Evolutionary conservation across 2,888 invertebrate species (phyloP), one percentile per base, ranked within the genome.

Genomic region (Drosophila imparisetae): DNA sequence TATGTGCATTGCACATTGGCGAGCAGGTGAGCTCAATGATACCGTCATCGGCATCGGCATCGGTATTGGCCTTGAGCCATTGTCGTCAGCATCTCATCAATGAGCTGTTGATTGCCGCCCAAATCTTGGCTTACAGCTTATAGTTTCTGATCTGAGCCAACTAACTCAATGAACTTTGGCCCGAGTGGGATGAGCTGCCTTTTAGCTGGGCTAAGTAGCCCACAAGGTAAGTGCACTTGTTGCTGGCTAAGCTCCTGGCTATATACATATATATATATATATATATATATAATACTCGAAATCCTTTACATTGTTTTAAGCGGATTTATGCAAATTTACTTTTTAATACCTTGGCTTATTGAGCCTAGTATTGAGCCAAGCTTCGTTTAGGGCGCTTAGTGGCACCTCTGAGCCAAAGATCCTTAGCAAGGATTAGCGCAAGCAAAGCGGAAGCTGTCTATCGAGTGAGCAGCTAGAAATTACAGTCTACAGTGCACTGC

Each of bases 301-400:
- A 83, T 78, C 76, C 78, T 45, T 55, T 32, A 63, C 64, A 60
- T 86, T 86, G 87, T 57, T 57, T 67, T 53, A 69, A 72, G 75
- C 68, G 82, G 87, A 71, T 87, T 89, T 88, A 82, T 62, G 66
- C 78, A 87, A 89, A 89, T 87, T 89, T 87, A 88, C 89, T 89
- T 87, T 86, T 74, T 89, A 88, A 87, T 87, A 68, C 81, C 66
- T 70, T 79, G 86, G 86, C 86, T 86, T 85, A 81, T 81, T 86
- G 86, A 77, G 75, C 79, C 86, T 62, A 72, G 63, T 55, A 64
- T 36, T 36, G 50, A 42, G 66, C 52, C 69, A 70, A 79, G 83
- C 79, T 83, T 40, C 83, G 72, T 78, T 84, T 84, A 87, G 83
- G 76, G 83, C 78, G 81, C 84, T 86, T 84, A 86, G 80, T 81